A percentile compares a stretch with the other conserved stretches of the same genome.
Evolutionary conservation across 2,797 vertebrate genomes (phyloP).

Genomic region (Morus bassanus): DNA sequence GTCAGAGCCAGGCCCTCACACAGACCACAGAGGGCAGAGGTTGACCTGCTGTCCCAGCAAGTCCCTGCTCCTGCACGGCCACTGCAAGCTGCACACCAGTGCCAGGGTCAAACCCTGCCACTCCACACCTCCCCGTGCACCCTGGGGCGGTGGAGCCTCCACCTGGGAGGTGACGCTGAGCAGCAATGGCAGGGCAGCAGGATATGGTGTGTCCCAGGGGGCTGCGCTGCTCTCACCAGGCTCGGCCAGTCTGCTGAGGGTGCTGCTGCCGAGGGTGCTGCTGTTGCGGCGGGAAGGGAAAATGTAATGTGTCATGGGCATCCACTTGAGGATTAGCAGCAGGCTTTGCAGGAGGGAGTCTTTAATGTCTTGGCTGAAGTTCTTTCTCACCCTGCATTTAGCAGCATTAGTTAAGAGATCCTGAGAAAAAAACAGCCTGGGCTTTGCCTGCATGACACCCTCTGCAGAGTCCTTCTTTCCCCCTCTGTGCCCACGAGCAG

Average conservation of each 20-base stretch:
- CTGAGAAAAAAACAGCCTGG: background rate
- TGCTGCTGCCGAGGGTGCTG: background rate
- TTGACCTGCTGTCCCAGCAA: background rate
- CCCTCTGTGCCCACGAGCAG: background rate
- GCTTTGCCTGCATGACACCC: background rate
- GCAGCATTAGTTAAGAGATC: background rate
- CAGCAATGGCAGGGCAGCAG: background rate
- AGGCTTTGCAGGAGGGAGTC: background rate
- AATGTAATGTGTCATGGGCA: background rate
- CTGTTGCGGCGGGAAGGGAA: background rate
- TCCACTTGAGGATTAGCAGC: background rate
- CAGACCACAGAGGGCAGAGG: background rate
- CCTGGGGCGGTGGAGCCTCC: rapidly evolving
- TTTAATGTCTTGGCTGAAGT: background rate
- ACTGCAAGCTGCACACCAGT: background rate
- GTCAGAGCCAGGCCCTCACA: background rate
- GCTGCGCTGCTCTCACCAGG: background rate
- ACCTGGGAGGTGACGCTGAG: rapidly evolving
- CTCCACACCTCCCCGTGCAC: background rate
- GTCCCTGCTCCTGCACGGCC: background rate
- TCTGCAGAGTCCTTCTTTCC: background rate
- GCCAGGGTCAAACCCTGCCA: background rate
- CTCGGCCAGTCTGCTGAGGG: rapidly evolving
- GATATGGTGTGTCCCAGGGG: background rate
- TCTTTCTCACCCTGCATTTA: background rate